These are phyloP conservation scores for Machaerirhynchus nigripectus DNA, from an alignment of 2,113 vertebrate genomes.

Conservation along the genomic window DNA sequence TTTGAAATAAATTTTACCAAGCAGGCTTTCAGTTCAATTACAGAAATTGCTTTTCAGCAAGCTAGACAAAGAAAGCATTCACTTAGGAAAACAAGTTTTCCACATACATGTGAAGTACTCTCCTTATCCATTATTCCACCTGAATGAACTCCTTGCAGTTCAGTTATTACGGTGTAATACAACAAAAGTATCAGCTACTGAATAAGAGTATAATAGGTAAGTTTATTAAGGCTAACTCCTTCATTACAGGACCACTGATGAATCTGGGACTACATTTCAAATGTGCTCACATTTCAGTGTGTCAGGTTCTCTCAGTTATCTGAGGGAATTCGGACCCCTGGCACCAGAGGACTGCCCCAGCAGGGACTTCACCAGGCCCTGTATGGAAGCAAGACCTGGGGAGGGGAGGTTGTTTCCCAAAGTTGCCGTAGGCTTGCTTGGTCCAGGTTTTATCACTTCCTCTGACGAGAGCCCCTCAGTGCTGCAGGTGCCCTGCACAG, in stretches of 20 bases:
- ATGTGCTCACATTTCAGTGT: not conserved
- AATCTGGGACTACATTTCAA: not conserved
- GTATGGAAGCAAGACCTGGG: not conserved
- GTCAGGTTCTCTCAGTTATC: not conserved
- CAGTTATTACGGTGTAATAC: not conserved
- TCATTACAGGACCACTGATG: not conserved
- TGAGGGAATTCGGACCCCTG: accelerated
- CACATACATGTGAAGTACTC: not conserved
- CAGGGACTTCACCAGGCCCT: not conserved
- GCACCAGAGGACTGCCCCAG: too few species aligned
- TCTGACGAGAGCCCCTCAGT: not conserved
- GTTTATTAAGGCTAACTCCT: not conserved
- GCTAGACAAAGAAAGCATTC: not conserved
- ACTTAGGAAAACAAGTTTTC: not conserved
- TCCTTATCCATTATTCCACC: not conserved
- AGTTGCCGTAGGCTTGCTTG: accelerated
- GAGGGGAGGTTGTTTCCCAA: not conserved
- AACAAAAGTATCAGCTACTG: not conserved
- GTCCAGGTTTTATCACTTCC: not conserved
- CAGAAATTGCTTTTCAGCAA: not conserved
- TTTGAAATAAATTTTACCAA: not conserved
- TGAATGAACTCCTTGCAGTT: not conserved
- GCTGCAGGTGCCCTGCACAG: not conserved
- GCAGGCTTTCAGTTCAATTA: not conserved
- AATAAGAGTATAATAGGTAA: not conserved